Evolutionary conservation across 2,888 invertebrate genomes (phyloP), one percentile per base, ranked within the genome.

Genomic region (Callosobruchus maculatus): DNA sequence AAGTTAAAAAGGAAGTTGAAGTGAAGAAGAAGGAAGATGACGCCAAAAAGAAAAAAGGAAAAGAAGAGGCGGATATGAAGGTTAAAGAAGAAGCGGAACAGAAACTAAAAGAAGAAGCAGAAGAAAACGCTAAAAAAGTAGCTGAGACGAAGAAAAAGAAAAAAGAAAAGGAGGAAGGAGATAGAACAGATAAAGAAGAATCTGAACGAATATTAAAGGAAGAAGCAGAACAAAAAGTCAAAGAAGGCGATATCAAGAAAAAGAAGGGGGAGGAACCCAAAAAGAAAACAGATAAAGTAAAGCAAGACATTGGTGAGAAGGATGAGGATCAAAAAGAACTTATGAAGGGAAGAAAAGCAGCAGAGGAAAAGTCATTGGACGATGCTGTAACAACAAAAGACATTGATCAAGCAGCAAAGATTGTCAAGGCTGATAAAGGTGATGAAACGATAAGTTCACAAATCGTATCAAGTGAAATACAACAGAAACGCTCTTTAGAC

Each of bases 81-180:
- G 72, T 75, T 30, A 79, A 76, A 73, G 49, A 75, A 67, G 75
- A 74, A 73, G 81, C 83, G 9, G 82, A 79, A 71, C 81, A 76
- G n/a, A 82, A 84, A 21, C n/a, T 67, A 74, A 69, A 9, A 20
- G 74, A 74, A 22, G 74, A 77, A 73, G 73, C 77, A 22, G 77
- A 80, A 70, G 74, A 71, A 9, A 72, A 68, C 77, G 13, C 74
- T 75, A 71, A 66, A 76, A 21, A 80, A 77, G 79, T 78, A 71
- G 22, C 75, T 20, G 67, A 72, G 68, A 71, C 71, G 68, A 68
- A 49, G 72, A 66, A 70, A 21, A 21, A 72, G 30, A 26, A 74
- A 66, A n/a, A 67, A 67, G 67, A 67, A 67, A 67, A 21, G 21
- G 67, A 67, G 4, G 67, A 67, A 67, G 2, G 4, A n/a, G 21